A percentile compares a stretch with the other conserved stretches of the same genome.
Evolutionary conservation across 1,140 invertebrate species (phyloP).

Genomic region (Homarus americanus): DNA sequence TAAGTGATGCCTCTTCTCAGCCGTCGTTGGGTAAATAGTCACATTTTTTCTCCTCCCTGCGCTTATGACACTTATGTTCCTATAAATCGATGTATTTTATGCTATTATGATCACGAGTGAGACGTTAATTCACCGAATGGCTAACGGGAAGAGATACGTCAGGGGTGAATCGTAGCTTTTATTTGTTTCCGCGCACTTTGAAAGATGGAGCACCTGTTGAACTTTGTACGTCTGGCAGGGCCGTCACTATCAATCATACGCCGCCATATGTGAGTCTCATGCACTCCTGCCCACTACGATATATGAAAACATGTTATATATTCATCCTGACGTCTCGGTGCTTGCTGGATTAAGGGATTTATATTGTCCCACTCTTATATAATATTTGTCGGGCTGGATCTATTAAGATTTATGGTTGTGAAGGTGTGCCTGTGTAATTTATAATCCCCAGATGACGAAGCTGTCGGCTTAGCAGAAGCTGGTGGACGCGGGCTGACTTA

Average conservation of each 20-base stretch:
- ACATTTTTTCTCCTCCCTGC: neutral
- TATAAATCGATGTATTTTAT: slow-evolving; percentile 5
- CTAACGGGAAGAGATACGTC: neutral
- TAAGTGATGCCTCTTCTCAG: slow-evolving; percentile 5
- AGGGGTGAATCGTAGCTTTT: neutral
- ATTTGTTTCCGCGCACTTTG: too few relatives aligned
- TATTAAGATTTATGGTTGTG: slow-evolving; percentile 5
- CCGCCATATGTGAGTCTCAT: neutral
- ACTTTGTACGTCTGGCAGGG: neutral
- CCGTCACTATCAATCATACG: neutral
- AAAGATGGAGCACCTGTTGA: neutral
- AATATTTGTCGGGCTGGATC: neutral
- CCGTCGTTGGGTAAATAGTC: neutral
- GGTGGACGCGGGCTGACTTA: neutral
- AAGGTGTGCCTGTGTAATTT: neutral
- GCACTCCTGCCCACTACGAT: neutral
- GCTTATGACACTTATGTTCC: neutral
- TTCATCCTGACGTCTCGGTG: neutral
- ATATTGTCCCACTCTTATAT: neutral
- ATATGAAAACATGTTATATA: slow-evolving; percentile 7
- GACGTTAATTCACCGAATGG: neutral
- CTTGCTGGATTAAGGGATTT: neutral
- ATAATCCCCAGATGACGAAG: neutral
- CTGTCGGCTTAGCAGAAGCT: neutral
- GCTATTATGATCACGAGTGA: slow-evolving; percentile 1